These are phyloP conservation scores for Lepus oiostolus DNA, from an alignment of 2,797 vertebrate genomes.

Conservation along the genomic window DNA sequence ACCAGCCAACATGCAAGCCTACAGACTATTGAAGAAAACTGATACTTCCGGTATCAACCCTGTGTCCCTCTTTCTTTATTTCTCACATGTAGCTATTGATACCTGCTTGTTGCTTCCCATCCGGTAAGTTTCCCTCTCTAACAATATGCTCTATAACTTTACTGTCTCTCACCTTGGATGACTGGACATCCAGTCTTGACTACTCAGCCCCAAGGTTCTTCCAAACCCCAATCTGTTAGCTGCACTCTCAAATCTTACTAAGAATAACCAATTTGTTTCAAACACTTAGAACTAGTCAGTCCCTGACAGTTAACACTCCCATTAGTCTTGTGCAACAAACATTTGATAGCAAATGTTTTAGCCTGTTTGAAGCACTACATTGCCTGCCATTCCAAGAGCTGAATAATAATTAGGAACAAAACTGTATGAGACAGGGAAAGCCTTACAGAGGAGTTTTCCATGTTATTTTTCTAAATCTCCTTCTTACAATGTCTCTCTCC, in stretches of 20 bases:
- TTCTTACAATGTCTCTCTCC: background rate
- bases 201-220: background rate
- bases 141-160: background rate
- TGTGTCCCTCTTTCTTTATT: background rate
- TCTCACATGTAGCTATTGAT: background rate
- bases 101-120: fast-evolving
- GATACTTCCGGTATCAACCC: background rate
- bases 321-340: background rate
- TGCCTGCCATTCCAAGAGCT: background rate
- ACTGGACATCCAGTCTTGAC: background rate
- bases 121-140: background rate
- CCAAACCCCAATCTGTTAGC: background rate
- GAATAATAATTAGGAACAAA: conserved; percentile 4
- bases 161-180: background rate
- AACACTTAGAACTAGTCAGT: background rate
- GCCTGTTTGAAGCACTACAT: background rate
- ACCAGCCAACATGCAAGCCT: background rate
- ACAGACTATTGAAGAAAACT: background rate
- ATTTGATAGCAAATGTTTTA: background rate
- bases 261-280: background rate
- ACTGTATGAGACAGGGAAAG: background rate
- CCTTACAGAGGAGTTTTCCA: background rate
- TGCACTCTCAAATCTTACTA: background rate
- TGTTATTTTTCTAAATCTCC: conserved; percentile 16
- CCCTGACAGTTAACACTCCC: background rate